phyloP scores from a whole-genome alignment of 1,140 invertebrate genomes.

The Agrilus planipennis region DNA sequence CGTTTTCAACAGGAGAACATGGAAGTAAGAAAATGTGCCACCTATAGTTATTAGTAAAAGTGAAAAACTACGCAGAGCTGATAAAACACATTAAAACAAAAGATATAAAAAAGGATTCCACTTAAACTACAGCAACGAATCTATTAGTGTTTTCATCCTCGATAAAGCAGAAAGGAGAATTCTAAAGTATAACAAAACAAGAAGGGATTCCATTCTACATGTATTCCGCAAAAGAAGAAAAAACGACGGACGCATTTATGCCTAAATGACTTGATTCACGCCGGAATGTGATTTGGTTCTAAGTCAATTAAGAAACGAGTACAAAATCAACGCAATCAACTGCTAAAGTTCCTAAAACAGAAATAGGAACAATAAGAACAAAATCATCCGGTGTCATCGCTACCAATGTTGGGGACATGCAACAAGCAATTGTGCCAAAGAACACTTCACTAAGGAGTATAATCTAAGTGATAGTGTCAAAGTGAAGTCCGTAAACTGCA shows the following conservation, averaged over 20 bases:
- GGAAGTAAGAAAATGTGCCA: background rate
- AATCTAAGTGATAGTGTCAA: conserved; percentile 12
- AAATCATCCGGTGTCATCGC: conserved; percentile 22
- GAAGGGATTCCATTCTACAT: conserved; percentile 11
- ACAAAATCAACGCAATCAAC: background rate
- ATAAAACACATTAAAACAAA: background rate
- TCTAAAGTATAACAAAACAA: background rate
- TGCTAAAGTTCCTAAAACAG: conserved; percentile 21
- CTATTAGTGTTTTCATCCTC: background rate
- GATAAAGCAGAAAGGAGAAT: background rate
- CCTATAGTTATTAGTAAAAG: background rate
- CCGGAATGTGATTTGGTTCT: conserved; percentile 1
- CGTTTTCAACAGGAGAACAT: background rate
- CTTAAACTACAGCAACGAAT: background rate
- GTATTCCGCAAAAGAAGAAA: conserved; percentile 6
- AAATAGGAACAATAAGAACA: conserved; percentile 11
- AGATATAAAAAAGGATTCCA: background rate
- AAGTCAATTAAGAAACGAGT: background rate
- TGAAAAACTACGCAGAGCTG: background rate
- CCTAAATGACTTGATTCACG: conserved; percentile 1
- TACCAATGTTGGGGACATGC: conserved; percentile 31
- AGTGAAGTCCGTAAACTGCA: conserved; percentile 24
- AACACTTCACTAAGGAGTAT: conserved; percentile 25
- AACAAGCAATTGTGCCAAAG: conserved; percentile 22
- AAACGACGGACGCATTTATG: conserved; percentile 10